phyloP scores from a whole-genome alignment of 2,888 invertebrate species.

The Matsumyia berberina region DNA sequence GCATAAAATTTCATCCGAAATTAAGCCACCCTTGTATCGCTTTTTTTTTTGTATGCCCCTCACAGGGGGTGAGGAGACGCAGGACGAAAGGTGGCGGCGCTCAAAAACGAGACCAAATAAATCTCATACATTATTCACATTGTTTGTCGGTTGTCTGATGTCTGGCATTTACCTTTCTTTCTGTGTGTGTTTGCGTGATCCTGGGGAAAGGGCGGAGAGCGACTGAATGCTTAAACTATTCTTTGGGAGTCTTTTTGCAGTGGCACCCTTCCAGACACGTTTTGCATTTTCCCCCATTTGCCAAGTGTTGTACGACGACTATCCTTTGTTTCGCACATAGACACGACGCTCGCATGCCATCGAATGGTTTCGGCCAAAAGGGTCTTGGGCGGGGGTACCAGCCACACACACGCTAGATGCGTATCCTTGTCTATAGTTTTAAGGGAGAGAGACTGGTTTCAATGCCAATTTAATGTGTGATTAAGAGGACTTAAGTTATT shows the following conservation, averaged over 20 bases:
- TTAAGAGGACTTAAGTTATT: constrained; percentile 66
- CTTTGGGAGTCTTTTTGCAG: constrained; percentile 14
- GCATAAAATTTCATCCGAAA: constrained; percentile 15
- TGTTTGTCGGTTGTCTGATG: constrained; percentile 69
- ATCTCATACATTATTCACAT: constrained; percentile 70
- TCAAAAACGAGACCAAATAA: constrained; percentile 61
- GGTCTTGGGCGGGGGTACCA: neutral
- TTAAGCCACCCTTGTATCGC: constrained; percentile 10
- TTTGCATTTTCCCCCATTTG: constrained; percentile 50
- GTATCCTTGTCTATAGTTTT: constrained; percentile 60
- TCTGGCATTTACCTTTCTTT: constrained; percentile 50
- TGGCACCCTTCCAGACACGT: constrained; percentile 27
- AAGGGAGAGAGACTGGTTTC: constrained; percentile 21
- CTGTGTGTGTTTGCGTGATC: neutral
- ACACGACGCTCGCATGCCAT: constrained; percentile 1
- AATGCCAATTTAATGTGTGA: constrained; percentile 67
- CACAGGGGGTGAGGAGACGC: neutral
- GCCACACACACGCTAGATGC: constrained; percentile 25
- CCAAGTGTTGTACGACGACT: neutral
- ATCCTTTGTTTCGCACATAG: constrained; percentile 24
- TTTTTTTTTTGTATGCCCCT: neutral
- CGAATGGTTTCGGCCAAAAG: constrained; percentile 19
- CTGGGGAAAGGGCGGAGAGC: neutral
- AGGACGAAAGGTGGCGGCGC: constrained; percentile 25
- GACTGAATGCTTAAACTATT: constrained; percentile 38